Base-by-base conservation (phyloP, 2,888 invertebrate genomes). In the Chorisops tibialis region DNA sequence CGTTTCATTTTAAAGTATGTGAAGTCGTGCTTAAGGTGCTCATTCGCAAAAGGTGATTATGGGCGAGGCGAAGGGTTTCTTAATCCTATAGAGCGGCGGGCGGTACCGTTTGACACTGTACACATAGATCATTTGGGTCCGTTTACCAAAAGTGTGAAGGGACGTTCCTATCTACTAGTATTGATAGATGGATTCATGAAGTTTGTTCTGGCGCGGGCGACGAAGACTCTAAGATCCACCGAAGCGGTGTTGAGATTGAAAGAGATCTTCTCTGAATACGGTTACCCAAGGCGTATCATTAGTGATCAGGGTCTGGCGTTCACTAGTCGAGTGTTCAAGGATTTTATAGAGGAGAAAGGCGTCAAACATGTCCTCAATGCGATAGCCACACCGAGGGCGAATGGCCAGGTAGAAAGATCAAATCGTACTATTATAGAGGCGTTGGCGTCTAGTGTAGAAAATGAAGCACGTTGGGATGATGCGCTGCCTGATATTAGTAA, bases 261-360 rank as follows among this genome's bases (percentile, higher is more conserved):
- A 19, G 49, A 49, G 21, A 14, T 49, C 12, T n/a, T 21, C 21
- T 19, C 9, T 2, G 12, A 19, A n/a, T 49, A 19, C 21, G 24
- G 24, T 4, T 7, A 65, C 5, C 70, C 71, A 9, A 54, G 38
- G n/a, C 50, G 67, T 9, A 64, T 72, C 1, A 64, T 72, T 9
- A 66, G 66, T 3, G 70, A 72, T 61, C 52, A 69, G 59, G 71
- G 70, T 12, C 67, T 69, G 1, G 69, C 69, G 3, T 72, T 67
- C 50, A 69, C 69, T 1, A 67, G 69, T 0, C 66, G 67, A 7
- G 19, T 19, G 11, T 71, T 72, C 37, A 65, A 67, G 59, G 21
- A 58, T 2, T 70, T 68, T 56, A 68, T 66, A 48, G 49, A 64
- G 3, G 22, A 63, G 3, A 52, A 67, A 38, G 54, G 60, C 1